Base-by-base conservation (phyloP, 2,113 vertebrate species). In the Eupsittula cactorum region DNA sequence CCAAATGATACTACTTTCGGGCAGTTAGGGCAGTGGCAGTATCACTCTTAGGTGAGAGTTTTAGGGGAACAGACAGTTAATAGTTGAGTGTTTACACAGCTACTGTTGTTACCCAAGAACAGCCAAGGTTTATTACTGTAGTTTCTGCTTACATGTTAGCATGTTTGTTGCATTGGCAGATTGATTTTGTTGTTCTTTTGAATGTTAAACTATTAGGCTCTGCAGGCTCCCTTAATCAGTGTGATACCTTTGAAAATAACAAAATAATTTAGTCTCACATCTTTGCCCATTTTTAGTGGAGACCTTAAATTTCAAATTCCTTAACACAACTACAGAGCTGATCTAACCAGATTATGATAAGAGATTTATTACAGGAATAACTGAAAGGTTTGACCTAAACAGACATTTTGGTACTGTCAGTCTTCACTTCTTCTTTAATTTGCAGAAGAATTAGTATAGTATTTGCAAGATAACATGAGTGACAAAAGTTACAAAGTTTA, bases 131-230 rank as follows among this genome's bases (percentile, higher is more conserved):
- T 64, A 53, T 76, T 92, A 35, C 29, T 49, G 46, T 18, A 31
- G 3, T 7, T 82, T 94, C 60, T 74, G 1, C 20, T 75, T 68
- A 29, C 10, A 53, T 0, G 0, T 15, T 35, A 49, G 4, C 37
- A 23, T 2, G 3, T 8, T 59, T 55, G 8, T 71, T 90, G 10
- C 6, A 59, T 10, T 47, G 42, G 7, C 9, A 90, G 24, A 55
- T 14, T 55, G 46, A 39, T 82, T 55, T 20, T 79, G 5, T n/a
- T 76, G 10, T 42, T 90, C 11, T 73, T 88, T 71, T 71, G 35
- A 70, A 82, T 67, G 35, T 63, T 33, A 63, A 83, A 68, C 5
- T 37, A 3, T 53, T 65, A 29, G 5, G 8, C 71, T 90, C 29
- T 71, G 4, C 25, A 80, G 28, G 7, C 7, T 89, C 24, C 16